phyloP scores from a whole-genome alignment of 2,113 vertebrate genomes.

The Oreochromis tanganicae region DNA sequence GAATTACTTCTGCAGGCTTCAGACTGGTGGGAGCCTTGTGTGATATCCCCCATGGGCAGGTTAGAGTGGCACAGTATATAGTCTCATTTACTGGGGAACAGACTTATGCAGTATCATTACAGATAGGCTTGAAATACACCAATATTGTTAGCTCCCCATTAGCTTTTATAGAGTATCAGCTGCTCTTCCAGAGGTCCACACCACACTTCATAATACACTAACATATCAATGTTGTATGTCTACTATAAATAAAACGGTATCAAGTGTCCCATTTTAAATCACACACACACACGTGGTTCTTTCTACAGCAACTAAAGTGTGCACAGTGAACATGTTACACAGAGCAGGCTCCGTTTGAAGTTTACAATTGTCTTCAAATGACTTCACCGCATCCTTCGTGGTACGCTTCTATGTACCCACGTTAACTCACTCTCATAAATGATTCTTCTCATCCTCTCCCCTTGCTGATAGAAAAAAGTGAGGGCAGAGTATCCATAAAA shows the following conservation, averaged over 20 bases:
- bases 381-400: background rate
- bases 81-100: background rate
- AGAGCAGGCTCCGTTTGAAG: background rate
- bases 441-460: background rate
- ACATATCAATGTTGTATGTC: background rate
- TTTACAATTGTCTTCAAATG: background rate
- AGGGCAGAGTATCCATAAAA: background rate
- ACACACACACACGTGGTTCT: background rate
- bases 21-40: slow-evolving; percentile 31
- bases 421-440: background rate
- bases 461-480: background rate
- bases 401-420: background rate
- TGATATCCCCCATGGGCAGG: background rate
- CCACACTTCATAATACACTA: background rate
- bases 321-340: background rate
- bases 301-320: background rate
- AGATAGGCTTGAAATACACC: background rate
- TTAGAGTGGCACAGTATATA: background rate
- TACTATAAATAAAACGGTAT: background rate
- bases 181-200: background rate
- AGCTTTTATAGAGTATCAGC: background rate
- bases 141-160: background rate
- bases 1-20: slow-evolving; percentile 41
- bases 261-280: background rate
- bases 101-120: background rate